Percentiles rank a stretch among this genome's conserved stretches.
Conservation (phyloP, 2,797 vertebrate genomes). For the Bradypodion pumilum region DNA sequence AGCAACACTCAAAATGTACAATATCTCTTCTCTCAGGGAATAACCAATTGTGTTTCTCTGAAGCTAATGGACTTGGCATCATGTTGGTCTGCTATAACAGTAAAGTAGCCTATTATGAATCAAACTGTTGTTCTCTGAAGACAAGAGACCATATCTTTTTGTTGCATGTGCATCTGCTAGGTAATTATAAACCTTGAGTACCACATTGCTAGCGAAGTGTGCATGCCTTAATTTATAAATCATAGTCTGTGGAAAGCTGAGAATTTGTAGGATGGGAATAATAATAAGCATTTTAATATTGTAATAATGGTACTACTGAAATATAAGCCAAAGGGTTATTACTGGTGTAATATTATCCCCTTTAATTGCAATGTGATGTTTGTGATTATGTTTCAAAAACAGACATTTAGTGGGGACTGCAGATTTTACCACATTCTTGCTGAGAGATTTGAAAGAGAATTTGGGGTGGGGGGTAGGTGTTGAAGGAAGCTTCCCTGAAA, state of each 20-base stretch:
- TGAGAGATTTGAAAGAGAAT: not conserved
- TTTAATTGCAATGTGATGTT: not conserved
- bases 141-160: not conserved
- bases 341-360: constrained; percentile 13
- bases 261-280: not conserved
- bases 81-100: not conserved
- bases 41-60: not conserved
- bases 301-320: not conserved
- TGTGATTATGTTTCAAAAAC: not conserved
- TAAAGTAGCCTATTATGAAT: not conserved
- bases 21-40: constrained; percentile 1
- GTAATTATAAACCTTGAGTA: not conserved
- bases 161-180: constrained; percentile 10
- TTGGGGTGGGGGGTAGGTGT: not conserved
- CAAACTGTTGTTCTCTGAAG: not conserved
- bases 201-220: not conserved
- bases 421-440: not conserved
- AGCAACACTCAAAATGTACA: not conserved
- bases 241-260: constrained; percentile 1
- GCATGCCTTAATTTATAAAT: constrained; percentile 20
- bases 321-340: constrained; percentile 14
- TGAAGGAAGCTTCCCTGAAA: not conserved
- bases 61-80: not conserved
- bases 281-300: not conserved
- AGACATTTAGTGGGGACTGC: not conserved